Conservation (phyloP, 2,113 vertebrate genomes). For the Uropsilus gracilis region DNA sequence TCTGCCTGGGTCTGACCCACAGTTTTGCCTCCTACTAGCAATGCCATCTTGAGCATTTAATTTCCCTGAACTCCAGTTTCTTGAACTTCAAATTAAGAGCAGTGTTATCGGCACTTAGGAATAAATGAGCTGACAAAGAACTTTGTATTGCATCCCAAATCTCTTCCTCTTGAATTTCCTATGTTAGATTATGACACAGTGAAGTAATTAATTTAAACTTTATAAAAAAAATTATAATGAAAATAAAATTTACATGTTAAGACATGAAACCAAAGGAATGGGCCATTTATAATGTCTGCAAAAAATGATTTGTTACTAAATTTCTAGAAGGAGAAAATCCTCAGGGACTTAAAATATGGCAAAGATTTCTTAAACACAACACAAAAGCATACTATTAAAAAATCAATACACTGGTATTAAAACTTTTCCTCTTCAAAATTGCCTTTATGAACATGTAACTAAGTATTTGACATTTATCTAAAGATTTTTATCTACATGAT, state of each 20-base stretch:
- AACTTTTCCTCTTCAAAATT: not conserved
- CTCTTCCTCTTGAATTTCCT: constrained; percentile 15
- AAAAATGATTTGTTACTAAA: not conserved
- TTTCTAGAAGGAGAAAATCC: not conserved
- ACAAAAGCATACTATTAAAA: not conserved
- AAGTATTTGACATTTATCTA: not conserved
- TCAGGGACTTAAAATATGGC: not conserved
- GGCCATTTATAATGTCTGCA: not conserved
- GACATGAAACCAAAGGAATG: not conserved
- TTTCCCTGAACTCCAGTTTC: not conserved
- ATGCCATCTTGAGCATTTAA: not conserved
- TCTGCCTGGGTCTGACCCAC: not conserved
- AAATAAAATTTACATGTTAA: not conserved
- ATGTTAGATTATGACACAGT: not conserved
- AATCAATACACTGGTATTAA: not conserved
- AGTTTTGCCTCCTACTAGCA: not conserved
- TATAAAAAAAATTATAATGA: not conserved
- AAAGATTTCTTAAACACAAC: not conserved
- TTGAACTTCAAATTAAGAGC: not conserved
- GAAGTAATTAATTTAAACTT: constrained; percentile 34
- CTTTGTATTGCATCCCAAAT: not conserved
- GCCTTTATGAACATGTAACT: not conserved
- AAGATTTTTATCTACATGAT: not conserved
- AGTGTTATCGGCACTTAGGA: not conserved
- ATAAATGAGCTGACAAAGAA: not conserved